Base-by-base conservation (phyloP, 2,797 vertebrate genomes). In the Pangasius djambal region DNA sequence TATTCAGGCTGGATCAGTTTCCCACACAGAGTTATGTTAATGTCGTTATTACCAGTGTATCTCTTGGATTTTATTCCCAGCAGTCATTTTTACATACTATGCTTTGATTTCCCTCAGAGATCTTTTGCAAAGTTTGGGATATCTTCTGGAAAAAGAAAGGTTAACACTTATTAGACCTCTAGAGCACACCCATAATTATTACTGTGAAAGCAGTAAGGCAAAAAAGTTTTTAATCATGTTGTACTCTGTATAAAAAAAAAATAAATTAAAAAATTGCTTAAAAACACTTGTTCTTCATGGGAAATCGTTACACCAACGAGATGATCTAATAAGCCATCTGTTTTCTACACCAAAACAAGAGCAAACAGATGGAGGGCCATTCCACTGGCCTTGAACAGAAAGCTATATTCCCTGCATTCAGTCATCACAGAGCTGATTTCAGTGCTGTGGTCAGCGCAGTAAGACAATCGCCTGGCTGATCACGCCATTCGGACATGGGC, bases 321-420 rank as follows among this genome's bases (percentile, higher is more conserved):
- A 65, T 65, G 72, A 78, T 88, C 44, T 44, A 55, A 63, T 86
- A 86, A 77, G 77, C 50, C 74, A 86, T 83, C 74, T 40, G 44
- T 85, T 86, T 83, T 70, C 59, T 74, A 67, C 31, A 55, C 37
- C 52, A 74, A 75, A 84, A 75, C 79, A 88, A 83, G 28, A 37
- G 59, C 83, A 78, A 65, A 88, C 86, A 85, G 86, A 78, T 72
- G 48, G 69, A 85, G 31, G 28, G 55, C 34, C 15, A 8, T 85
- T 69, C 37, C 28, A 61, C 40, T 70, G 37, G 40, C 37, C 34
- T 85, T 84, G 69, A 88, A 77, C 34, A 31, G 72, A 87, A 90
- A 84, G 79, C 50, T 50, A 37, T 18, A 75, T 13, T 52, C 79
- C 77, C 6, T 44, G 50, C 55, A 75, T 22, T 40, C 70, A 88